Base-by-base conservation (phyloP, 2,113 vertebrate species). In the Siniperca knerii region DNA sequence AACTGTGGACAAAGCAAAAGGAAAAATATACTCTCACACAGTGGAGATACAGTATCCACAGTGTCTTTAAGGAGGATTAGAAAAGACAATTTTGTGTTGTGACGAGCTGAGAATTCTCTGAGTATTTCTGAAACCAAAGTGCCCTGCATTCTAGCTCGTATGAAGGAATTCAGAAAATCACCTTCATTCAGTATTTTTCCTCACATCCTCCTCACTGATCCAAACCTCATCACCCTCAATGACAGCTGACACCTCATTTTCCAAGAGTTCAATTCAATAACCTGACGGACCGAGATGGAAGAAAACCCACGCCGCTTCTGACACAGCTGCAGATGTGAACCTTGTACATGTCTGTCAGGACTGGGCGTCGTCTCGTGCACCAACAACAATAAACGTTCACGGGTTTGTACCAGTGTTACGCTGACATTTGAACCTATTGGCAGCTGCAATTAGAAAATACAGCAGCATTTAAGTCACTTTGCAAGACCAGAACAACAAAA, bases 221-320 rank as follows among this genome's bases (percentile, higher is more conserved):
- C 48, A 57, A 42, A 65, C 58, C 20, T 77, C 75, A 21, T 82
- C 73, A 44, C 57, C 75, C 29, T 77, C 1, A 6, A 9, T 66
- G 72, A 57, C 83, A 33, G 71, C 77, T 57, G 72, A 11, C 0
- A 13, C 33, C 46, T 80, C 65, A 9, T 60, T 78, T 40, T 60
- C 50, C 75, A 60, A 67, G n/a, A 76, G 80, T 69, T 33, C 57
- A 0, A 21, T 48, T 61, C 69, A 62, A 46, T 68, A 74, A 62
- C 44, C 20, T 44, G 16, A 13, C 60, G 58, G 60, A 66, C 50
- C 11, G 60, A 65, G 62, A 46, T 6, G 3, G 8, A 8, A 16
- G 23, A 48, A 16, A 25, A 67, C 13, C 25, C 50, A 48, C 35
- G 35, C 42, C 5, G 29, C 20, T 25, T 29, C 78, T 29, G n/a